Evolutionary conservation across 1,140 invertebrate species (phyloP), one percentile per base, ranked within the genome.

Genomic region (Euglossa dilemma): DNA sequence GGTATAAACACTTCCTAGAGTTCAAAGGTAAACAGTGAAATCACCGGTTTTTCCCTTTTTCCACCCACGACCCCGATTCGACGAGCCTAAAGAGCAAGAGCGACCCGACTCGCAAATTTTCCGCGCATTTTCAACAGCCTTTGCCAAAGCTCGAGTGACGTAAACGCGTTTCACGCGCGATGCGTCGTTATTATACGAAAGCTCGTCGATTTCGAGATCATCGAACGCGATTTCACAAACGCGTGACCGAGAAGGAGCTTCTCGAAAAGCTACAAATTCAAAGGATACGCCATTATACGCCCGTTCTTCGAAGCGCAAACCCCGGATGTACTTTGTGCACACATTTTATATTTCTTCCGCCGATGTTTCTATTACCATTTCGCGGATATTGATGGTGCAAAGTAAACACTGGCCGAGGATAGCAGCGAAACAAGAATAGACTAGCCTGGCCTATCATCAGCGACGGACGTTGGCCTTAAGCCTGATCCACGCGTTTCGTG

Each of bases 291-390:
- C 6, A 6, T 52, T 25, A 25, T 72, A 63, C 45, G 1, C 6
- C 3, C 6, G 9, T 20, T 23, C 11, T 36, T 12, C 14, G 16
- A 45, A 63, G 52, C 57, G 47, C 14, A 52, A 61, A 50, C 56
- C 36, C 25, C 45, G 45, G 9, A n/a, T 20, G 45, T 47, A 23
- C 25, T 61, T 14, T 36, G n/a, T 52, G 45, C 36, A 59, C 45
- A 79, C 54, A 23, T 56, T 73, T 80, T 50, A 50, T 72, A 72
- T 72, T 63, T 47, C 67, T 72, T 71, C 66, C 56, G 28, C 25
- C 77, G 45, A 43, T 52, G 43, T 80, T 72, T 80, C 70, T 52
- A 73, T 80, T 73, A 47, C 47, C 23, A 54, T 73, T 52, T 70
- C 45, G 11, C 47, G 69, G 56, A 64, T 63, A 80, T 54, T 54